Evolutionary conservation across 2,888 invertebrate genomes (phyloP).

Genomic region (Cryptus armator): DNA sequence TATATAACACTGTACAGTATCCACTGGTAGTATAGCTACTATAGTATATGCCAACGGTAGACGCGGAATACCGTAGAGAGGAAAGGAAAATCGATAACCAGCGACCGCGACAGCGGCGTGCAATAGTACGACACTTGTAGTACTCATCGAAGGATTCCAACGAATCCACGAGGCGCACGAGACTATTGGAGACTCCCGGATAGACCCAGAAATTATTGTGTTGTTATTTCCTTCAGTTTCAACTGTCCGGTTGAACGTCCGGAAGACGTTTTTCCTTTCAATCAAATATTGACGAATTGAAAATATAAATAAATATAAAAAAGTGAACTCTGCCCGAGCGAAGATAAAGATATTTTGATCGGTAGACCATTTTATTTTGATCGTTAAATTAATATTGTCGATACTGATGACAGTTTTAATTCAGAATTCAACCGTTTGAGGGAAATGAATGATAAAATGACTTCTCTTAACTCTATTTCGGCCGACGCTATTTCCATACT

Average conservation of each 20-base stretch:
- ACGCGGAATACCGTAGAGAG: conserved; percentile 62
- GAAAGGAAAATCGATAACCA: conserved; percentile 68
- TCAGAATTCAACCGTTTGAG: too few species aligned
- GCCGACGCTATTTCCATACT: too few species aligned
- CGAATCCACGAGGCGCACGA: conserved; percentile 41
- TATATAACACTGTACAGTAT: conserved; percentile 34
- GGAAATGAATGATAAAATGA: too few species aligned
- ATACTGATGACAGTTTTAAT: too few species aligned
- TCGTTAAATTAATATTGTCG: too few species aligned
- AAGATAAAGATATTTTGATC: too few species aligned
- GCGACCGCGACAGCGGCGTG: conserved; percentile 63
- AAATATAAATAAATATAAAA: background rate
- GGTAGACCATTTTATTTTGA: too few species aligned
- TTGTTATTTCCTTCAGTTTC: conserved; percentile 11
- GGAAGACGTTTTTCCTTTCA: background rate
- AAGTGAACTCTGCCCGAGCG: background rate
- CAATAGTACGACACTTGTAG: conserved; percentile 64
- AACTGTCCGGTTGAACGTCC: background rate
- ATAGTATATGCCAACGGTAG: conserved; percentile 51
- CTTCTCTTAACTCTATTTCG: too few species aligned
- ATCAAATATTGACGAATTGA: background rate
- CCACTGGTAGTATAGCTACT: conserved; percentile 39
- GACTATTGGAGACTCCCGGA: conserved; percentile 12
- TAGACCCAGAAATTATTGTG: background rate
- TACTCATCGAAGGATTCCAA: conserved; percentile 60